Evolutionary conservation across 2,797 vertebrate genomes (phyloP).

Genomic region (Okamejei kenojei): DNA sequence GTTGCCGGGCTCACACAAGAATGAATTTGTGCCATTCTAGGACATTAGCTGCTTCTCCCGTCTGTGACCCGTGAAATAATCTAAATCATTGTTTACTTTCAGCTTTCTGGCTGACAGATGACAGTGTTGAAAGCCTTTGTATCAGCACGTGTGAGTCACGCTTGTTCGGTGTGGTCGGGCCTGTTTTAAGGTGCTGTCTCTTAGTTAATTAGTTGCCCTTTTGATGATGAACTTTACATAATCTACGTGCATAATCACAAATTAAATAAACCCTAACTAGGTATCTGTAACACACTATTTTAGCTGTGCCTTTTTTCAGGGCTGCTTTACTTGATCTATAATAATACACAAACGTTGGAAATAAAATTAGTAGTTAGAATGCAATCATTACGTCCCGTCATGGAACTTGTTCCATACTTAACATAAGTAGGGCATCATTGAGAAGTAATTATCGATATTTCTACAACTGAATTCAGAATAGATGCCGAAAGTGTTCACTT

Average conservation of each 20-base stretch:
- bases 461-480: not conserved
- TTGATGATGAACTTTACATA: constrained; percentile 29
- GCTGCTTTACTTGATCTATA: not conserved
- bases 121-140: constrained; percentile 48
- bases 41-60: constrained; percentile 46
- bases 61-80: constrained; percentile 55
- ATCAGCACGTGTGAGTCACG: constrained; percentile 48
- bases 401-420: not conserved
- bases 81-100: constrained; percentile 51
- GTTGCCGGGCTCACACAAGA: constrained; percentile 40
- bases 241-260: not conserved
- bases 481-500: not conserved
- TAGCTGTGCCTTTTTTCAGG: not conserved
- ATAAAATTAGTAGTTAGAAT: not conserved
- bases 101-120: constrained; percentile 42
- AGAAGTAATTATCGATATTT: not conserved
- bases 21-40: constrained; percentile 43
- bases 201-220: constrained; percentile 30
- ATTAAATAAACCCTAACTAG: constrained; percentile 8
- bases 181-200: constrained; percentile 28
- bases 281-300: not conserved
- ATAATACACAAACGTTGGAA: not conserved
- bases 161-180: constrained; percentile 37
- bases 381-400: not conserved
- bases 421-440: not conserved